Conservation (phyloP, 2,797 vertebrate species). For the Sebastes minor region DNA sequence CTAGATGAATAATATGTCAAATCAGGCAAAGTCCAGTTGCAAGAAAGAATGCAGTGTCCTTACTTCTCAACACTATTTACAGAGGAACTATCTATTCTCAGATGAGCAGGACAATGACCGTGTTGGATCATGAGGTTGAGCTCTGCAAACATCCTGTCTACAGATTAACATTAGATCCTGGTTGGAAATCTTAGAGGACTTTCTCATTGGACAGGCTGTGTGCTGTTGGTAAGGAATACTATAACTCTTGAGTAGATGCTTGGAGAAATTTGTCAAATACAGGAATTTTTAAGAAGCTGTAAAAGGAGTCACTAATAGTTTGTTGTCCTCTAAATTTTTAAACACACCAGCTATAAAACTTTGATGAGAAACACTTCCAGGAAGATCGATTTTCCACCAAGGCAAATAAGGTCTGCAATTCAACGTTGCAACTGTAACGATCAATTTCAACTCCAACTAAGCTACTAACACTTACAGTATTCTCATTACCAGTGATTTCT, state of each 20-base stretch:
- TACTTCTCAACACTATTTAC: neutral
- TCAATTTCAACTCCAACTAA: neutral
- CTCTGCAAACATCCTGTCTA: conserved; percentile 48
- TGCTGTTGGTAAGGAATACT: neutral
- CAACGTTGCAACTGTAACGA: neutral
- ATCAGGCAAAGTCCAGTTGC: neutral
- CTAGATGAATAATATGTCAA: neutral
- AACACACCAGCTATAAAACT: neutral
- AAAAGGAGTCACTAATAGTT: neutral
- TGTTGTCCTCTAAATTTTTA: neutral
- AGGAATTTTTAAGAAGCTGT: neutral
- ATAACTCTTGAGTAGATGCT: neutral
- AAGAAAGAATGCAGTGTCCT: neutral
- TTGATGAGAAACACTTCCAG: neutral
- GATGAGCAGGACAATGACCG: neutral
- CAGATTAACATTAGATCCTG: conserved; percentile 17
- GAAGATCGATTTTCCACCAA: neutral
- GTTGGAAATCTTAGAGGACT: neutral
- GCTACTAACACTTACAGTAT: too few species aligned
- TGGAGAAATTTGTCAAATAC: neutral
- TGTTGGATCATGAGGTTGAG: conserved; percentile 26
- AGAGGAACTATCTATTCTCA: neutral
- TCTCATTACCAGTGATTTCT: neutral
- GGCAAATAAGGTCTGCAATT: neutral
- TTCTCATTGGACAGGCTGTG: neutral